Evolutionary conservation across 2,888 invertebrate genomes (phyloP), one percentile per base, ranked within the genome.

Genomic region (Phyllotreta striolata): DNA sequence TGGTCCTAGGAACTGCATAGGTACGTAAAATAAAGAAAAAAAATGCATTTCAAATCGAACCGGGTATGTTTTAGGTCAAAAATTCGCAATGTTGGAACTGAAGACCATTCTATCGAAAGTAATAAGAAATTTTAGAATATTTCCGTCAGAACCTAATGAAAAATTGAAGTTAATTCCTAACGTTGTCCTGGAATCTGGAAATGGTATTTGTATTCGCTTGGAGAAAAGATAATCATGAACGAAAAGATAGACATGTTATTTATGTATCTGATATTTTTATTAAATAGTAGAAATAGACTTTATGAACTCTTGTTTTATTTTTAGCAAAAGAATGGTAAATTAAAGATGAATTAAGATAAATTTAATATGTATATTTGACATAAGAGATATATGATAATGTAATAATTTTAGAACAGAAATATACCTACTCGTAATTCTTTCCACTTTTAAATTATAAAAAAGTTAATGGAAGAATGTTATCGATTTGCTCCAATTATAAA

Each of bases 71-170:
- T 47, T 24, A 47, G 47, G 47, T 5, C 47, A 47, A 12, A 47
- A 47, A 47, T 47, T 47, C 34, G 47, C 47, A 8, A 47, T 47
- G 47, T 14, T 47, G 13, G 47, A 47, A 14, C n/a, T 47, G 47
- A 47, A 47, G 34, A 47, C 24, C 9, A 12, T 24, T 14, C 6
- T 47, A 13, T 47, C 47, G 13, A 47, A 47, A n/a, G 47, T 47
- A 34, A 9, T 47, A 7, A 47, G 47, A 12, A 47, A 47, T 47
- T 47, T 47, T 14, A 10, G 34, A 14, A 8, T 47, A 14, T 6
- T 47, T 1, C 47, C 47, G 14, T 14, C 47, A 1, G 9, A 7
- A 5, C 47, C 47, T 6, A 47, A 47, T 1, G 5, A 47, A n/a
- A 14, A 47, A 3, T 24, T 47, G 3, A 13, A 47, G 14, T 47